phyloP scores from a whole-genome alignment of 2,797 vertebrate genomes.

The Phataginus tricuspis region DNA sequence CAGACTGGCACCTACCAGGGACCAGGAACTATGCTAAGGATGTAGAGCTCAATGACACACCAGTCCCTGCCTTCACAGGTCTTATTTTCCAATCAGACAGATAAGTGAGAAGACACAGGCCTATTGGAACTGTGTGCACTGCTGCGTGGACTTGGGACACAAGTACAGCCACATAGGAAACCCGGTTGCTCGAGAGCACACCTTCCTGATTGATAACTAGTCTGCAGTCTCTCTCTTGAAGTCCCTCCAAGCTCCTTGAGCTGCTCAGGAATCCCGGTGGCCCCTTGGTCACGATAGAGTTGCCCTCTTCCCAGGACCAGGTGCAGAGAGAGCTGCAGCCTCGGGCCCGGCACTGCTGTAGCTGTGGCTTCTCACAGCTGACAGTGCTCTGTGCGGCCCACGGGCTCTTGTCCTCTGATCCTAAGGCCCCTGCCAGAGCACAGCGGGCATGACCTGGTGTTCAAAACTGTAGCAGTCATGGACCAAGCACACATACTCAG shows the following conservation, averaged over 20 bases:
- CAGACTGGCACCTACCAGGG: neutral
- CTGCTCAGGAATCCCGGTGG: neutral
- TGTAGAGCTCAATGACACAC: neutral
- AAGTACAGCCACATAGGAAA: neutral
- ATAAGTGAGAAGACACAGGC: neutral
- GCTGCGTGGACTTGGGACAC: neutral
- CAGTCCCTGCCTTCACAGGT: neutral
- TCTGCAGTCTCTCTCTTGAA: neutral
- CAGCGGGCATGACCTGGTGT: neutral
- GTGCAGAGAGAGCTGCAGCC: neutral
- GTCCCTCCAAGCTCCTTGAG: neutral
- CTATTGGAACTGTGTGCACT: neutral
- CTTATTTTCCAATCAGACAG: neutral
- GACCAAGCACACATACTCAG: neutral
- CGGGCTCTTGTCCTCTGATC: neutral
- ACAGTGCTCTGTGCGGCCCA: neutral
- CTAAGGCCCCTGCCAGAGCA: neutral
- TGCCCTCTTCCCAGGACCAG: neutral
- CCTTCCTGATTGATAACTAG: neutral
- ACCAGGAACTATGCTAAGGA: neutral
- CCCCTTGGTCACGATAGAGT: neutral
- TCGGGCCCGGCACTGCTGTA: neutral
- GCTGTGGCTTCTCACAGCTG: neutral
- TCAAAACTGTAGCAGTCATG: neutral
- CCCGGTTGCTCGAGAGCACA: neutral